Evolutionary conservation across 2,797 vertebrate genomes (phyloP), one percentile per base, ranked within the genome.

Genomic region (Enteromius unitaeniatus): DNA sequence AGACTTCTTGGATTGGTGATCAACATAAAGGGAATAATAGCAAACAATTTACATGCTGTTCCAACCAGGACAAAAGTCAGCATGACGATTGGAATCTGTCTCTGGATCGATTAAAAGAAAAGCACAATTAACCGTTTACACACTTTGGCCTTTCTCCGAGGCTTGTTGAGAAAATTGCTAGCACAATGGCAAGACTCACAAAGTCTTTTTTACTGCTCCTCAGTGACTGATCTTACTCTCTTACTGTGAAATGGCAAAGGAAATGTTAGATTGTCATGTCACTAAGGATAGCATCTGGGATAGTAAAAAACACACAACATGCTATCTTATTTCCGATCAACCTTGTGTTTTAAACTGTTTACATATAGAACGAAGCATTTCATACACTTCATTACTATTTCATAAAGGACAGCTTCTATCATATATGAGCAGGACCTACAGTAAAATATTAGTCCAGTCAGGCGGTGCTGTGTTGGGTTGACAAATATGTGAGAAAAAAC

Each of bases 321-420:
- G 49, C n/a, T 37, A 21, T 73, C 15, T 26, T 42, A 45, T 8
- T 8, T 69, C 17, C 6, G 42, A 79, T 31, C 23, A 37, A 17
- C 17, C 45, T 53, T 51, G 17, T 60, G 17, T 42, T 21, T 67
- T 67, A 31, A 31, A 28, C 73, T 70, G n/a, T 14, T n/a, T 53
- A 31, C 17, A 40, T 77, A 42, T 31, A 62, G 51, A 76, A 51
- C 37, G 14, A 47, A 31, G 67, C 21, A 21, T 60, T 78, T 49
- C 19, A 28, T 84, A 49, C 42, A 31, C 40, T 73, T 76, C 77
- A 83, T 79, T 76, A 53, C 60, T 75, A 51, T 76, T 86, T 83
- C 42, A 69, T 68, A 19, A 55, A 45, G 34, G 17, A 69, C 26
- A 15, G 19, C 31, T 47, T 77, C 19, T 47, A 76, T 82, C 42